phyloP scores from a whole-genome alignment of 2,113 vertebrate species.

The Perognathus longimembris region DNA sequence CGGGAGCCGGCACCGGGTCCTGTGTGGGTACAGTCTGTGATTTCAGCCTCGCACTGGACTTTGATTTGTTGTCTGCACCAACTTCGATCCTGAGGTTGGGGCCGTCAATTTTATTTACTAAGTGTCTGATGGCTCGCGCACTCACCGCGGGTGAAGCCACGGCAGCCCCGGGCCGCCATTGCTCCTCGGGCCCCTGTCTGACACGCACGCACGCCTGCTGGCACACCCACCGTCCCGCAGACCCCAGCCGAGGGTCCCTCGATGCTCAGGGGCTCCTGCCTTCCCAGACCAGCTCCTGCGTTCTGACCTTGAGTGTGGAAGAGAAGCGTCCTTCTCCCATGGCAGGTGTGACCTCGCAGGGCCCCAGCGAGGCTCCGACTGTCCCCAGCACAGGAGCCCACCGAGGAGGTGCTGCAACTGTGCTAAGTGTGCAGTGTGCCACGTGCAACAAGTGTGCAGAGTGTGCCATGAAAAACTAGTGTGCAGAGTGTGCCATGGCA shows the following conservation, averaged over 20 bases:
- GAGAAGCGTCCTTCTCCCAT: neutral
- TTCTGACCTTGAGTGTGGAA: neutral
- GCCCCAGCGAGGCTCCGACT: too few species aligned
- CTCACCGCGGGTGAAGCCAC: neutral
- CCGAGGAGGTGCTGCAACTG: too few species aligned
- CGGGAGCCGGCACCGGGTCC: too few species aligned
- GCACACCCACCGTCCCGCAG: neutral
- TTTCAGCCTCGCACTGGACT: neutral
- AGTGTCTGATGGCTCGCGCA: neutral
- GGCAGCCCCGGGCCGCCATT: neutral
- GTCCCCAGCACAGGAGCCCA: too few species aligned
- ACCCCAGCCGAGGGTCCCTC: neutral
- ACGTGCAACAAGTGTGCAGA: too few species aligned
- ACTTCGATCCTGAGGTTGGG: neutral
- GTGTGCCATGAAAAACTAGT: too few species aligned
- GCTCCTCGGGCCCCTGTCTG: neutral
- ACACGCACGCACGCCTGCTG: neutral
- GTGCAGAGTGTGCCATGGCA: too few species aligned
- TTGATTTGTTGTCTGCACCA: neutral
- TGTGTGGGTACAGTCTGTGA: neutral
- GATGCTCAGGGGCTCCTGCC: neutral
- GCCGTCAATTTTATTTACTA: neutral
- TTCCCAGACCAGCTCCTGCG: constrained; percentile 27
- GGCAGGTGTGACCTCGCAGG: neutral
- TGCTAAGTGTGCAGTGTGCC: too few species aligned